A percentile compares a stretch with the other conserved stretches of the same genome.
Evolutionary conservation across 2,797 vertebrate genomes (phyloP).

Genomic region (Neostethus bicornis): DNA sequence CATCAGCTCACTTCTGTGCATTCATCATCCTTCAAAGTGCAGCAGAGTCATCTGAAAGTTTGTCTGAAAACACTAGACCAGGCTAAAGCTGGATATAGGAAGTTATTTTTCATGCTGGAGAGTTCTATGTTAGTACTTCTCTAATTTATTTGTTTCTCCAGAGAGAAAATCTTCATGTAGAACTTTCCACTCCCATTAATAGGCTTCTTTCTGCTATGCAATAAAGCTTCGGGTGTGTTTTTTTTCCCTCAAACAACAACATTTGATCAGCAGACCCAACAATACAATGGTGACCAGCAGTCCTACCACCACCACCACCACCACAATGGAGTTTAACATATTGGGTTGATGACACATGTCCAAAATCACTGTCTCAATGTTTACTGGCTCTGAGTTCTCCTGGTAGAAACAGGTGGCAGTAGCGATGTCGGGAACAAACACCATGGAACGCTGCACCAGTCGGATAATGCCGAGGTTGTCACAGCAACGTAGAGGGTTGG

Average conservation of each 20-base stretch:
- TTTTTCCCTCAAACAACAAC: slow-evolving; percentile 59
- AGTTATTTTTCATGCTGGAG: too few species aligned
- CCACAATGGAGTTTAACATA: slow-evolving; percentile 71
- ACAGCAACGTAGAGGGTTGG: slow-evolving; percentile 93
- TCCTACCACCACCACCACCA: slow-evolving; percentile 69
- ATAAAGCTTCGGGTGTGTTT: slow-evolving; percentile 66
- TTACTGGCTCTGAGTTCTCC: slow-evolving; percentile 77
- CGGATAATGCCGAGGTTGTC: slow-evolving; percentile 84
- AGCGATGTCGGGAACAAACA: slow-evolving; percentile 83
- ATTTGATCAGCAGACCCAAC: slow-evolving; percentile 64
- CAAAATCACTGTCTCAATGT: slow-evolving; percentile 74
- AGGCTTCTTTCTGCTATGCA: slow-evolving; percentile 56
- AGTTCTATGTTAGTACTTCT: too few species aligned
- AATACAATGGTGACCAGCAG: slow-evolving; percentile 62
- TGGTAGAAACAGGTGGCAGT: slow-evolving; percentile 80
- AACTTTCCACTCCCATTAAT: background rate
- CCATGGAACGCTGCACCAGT: slow-evolving; percentile 81
- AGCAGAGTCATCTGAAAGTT: too few species aligned
- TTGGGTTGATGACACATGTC: slow-evolving; percentile 84
- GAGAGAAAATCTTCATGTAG: too few species aligned
- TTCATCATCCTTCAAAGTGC: too few species aligned
- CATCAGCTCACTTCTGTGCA: background rate
- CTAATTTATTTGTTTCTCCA: too few species aligned
- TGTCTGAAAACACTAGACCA: too few species aligned
- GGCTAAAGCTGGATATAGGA: too few species aligned